Base-by-base conservation (phyloP, 2,797 vertebrate genomes). In the Amblyopsis hoosieri region DNA sequence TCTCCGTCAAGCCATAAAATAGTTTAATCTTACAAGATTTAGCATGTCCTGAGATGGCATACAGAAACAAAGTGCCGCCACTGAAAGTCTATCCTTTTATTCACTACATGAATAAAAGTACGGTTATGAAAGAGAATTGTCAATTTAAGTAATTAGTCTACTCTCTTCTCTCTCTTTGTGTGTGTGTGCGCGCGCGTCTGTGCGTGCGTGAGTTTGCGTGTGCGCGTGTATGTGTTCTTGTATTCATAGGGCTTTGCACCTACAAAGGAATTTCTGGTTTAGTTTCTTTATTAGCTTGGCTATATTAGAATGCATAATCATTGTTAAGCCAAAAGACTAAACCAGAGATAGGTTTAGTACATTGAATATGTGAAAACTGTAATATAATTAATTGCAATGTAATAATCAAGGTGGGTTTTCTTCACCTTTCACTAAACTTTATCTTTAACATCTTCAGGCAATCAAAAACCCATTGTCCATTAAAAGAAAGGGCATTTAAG, bases 281-380 rank as follows among this genome's bases (percentile, higher is more conserved):
- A 64, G 75, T 74, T 76, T 55, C 54, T 71, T 82, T 60, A 70
- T 64, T 71, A 77, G 58, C 55, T 46, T 14, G 69, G 70, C 69
- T 71, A 57, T 65, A 74, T 74, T 70, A 82, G 73, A 84, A 49
- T 33, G 76, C 74, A 79, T 66, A 72, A 86, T 87, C 82, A 84
- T 81, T 65, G 72, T 62, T 85, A 71, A 83, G 84, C 67, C 72
- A 59, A 79, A 74, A 33, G 2, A 33, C 31, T 33, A 6, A 33
- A 4, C 31, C 31, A 33, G 1, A 33, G 31, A 33, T 7, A 33
- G 31, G 31, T 4, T 33, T 33, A 4, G 31, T 33, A 33, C 31
- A 33, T 4, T 33, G 31, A 33, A 33, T 33, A 33, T 33, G 31
- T 4, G 31, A 7, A 33, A 33, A 33, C 6, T 33, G 6, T 33